Base-by-base conservation (phyloP, 2,113 vertebrate species). In the Lamprotornis superbus region DNA sequence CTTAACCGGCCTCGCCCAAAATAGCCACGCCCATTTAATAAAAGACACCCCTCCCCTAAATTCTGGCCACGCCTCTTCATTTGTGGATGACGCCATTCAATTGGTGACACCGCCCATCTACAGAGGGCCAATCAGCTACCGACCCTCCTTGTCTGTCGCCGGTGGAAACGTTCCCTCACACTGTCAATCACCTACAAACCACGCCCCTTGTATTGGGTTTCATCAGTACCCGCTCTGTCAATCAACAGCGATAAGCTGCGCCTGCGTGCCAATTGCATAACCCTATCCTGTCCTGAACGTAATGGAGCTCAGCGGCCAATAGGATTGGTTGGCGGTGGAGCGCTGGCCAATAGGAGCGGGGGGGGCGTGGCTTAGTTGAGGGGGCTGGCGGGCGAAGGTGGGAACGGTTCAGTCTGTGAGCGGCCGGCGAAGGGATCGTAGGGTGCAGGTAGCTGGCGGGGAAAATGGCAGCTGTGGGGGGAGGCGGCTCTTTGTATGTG, bases 91-190 rank as follows among this genome's bases (percentile, higher is more conserved):
- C 1, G 37, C 2, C 8, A 7, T 10, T 23, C 5, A 2, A 0
- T 25, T 35, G 7, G 10, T 20, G 25, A 0, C 20, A 5, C 5
- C 5, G 4, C 67, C 24, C 37, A 13, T 13, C 7, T 2, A 0
- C 8, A 8, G 24, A 2, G 37, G 3, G 8, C 25, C 47, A 35
- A 53, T 71, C 21, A 17, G 16, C 16, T 28, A 11, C 11, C 8
- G 10, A 1, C 0, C 0, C 2, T 8, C 0, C 33, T 3, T 15
- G 23, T n/a, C 23, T 9, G 7, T 68, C 11, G 14, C 7, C 0
- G 0, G 1, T 12, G 7, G 8, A 5, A 1, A 3, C 1, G 1
- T 2, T 3, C 3, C 13, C 39, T 4, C 1, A 0, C 0, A 0
- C 15, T 35, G 56, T 35, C 55, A 83, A 50, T 69, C 64, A 39